Evolutionary conservation across 2,888 invertebrate genomes (phyloP), one percentile per base, ranked within the genome.

Genomic region (Hemistola chrysoprasaria): DNA sequence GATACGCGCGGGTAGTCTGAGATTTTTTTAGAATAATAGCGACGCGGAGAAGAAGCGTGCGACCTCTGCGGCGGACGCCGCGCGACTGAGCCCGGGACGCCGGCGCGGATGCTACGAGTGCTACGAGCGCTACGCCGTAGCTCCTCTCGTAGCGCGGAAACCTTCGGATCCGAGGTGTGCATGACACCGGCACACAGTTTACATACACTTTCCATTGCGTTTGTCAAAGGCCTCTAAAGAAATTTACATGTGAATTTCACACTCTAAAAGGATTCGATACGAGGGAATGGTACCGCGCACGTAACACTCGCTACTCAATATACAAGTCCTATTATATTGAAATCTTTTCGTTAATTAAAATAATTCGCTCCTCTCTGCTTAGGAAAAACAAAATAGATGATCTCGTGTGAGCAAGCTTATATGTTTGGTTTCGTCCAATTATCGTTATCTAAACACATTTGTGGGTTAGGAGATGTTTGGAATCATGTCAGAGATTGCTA

Each of bases 1-100:
- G 25, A 22, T 28, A 28, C 8, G 31, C 28, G 40, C 31, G 39
- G 28, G 43, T 45, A 43, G 37, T 30, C 47, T 42, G 41, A 45
- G 52, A 47, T 49, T 31, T 27, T 24, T 28, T 20, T 27, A 36
- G 31, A 23, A 6, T 39, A 23, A 39, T 25, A 25, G 34, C 36
- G 35, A 27, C 37, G 8, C 22, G 24, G 20, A 8, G 34, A 16
- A 23, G 35, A 29, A 34, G 38, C 62, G 58, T 54, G 47, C 61
- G 40, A 22, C 30, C 46, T n/a, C 38, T 40, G 64, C 72, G 80
- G 67, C 75, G 62, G 53, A 56, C 56, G 77, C 71, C 78, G 75
- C 78, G 69, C 65, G 71, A 79, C 81, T 80, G 76, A 53, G 42
- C 42, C 46, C 20, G 27, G 21, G 41, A 29, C 38, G 43, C 47